Evolutionary conservation across 2,797 vertebrate species (phyloP).

Genomic region (Ammospiza maritima): DNA sequence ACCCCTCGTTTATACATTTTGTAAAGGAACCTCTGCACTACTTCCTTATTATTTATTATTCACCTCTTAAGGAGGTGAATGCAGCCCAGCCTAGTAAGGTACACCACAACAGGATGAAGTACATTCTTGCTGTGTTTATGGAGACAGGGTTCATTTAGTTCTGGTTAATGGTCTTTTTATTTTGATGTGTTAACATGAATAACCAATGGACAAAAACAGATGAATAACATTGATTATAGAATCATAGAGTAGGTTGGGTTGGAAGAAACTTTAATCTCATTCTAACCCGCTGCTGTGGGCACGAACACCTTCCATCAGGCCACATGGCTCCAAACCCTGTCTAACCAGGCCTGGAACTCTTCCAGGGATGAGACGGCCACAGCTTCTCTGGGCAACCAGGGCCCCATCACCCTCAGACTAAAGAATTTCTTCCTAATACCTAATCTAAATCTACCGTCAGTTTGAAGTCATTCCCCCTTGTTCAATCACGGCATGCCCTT

Average conservation of each 20-base stretch:
- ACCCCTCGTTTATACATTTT: fast-evolving
- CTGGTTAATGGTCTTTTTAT: background rate
- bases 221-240: background rate
- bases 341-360: background rate
- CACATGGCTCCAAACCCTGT: background rate
- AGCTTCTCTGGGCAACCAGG: background rate
- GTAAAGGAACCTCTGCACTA: fast-evolving
- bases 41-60: background rate
- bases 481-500: background rate
- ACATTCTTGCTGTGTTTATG: background rate
- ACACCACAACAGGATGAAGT: background rate
- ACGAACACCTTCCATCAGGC: background rate
- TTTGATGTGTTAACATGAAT: background rate
- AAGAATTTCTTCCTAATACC: background rate
- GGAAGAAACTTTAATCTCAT: background rate
- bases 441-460: background rate
- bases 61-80: too few species aligned
- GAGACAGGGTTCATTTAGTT: background rate
- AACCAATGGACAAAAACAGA: background rate
- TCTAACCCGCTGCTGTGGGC: fast-evolving
- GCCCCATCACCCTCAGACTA: background rate
- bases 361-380: background rate
- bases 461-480: background rate
- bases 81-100: background rate
- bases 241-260: background rate